phyloP scores from a whole-genome alignment of 2,113 vertebrate genomes.

The Erinaceus europaeus region DNA sequence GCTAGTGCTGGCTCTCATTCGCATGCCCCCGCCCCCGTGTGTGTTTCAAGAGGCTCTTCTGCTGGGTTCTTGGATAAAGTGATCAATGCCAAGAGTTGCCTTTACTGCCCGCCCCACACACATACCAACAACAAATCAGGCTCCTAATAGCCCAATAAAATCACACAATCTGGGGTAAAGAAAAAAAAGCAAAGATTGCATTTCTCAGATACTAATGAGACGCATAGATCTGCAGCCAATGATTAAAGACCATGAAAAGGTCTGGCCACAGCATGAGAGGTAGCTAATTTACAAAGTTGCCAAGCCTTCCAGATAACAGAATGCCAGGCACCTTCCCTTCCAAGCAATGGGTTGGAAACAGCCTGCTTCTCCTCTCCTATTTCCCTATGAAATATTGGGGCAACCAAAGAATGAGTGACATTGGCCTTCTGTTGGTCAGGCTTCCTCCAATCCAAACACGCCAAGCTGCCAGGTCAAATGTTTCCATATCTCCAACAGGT shows the following conservation, averaged over 20 bases:
- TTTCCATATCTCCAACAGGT: conserved; percentile 43
- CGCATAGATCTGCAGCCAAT: conserved; percentile 78
- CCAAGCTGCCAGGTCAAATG: conserved; percentile 48
- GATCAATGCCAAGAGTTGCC: conserved; percentile 73
- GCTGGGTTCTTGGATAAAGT: conserved; percentile 66
- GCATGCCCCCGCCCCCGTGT: conserved; percentile 11
- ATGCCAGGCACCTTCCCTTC: background rate
- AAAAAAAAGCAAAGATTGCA: conserved; percentile 77
- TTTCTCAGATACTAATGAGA: conserved; percentile 80
- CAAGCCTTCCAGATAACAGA: background rate
- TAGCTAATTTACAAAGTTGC: conserved; percentile 36
- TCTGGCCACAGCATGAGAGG: background rate
- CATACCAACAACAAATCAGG: conserved; percentile 76
- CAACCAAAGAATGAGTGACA: background rate
- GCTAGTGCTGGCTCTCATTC: no score
- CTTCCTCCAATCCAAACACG: background rate
- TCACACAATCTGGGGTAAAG: conserved; percentile 71
- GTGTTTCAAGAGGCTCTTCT: conserved; percentile 60
- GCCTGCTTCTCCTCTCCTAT: background rate
- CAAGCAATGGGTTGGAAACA: background rate
- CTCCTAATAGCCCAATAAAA: conserved; percentile 82
- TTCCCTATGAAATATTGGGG: background rate
- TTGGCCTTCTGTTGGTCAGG: background rate
- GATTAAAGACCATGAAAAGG: conserved; percentile 73
- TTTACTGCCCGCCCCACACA: conserved; percentile 73